Base-by-base conservation (phyloP, 2,113 vertebrate species). In the Paradoxurus hermaphroditus region DNA sequence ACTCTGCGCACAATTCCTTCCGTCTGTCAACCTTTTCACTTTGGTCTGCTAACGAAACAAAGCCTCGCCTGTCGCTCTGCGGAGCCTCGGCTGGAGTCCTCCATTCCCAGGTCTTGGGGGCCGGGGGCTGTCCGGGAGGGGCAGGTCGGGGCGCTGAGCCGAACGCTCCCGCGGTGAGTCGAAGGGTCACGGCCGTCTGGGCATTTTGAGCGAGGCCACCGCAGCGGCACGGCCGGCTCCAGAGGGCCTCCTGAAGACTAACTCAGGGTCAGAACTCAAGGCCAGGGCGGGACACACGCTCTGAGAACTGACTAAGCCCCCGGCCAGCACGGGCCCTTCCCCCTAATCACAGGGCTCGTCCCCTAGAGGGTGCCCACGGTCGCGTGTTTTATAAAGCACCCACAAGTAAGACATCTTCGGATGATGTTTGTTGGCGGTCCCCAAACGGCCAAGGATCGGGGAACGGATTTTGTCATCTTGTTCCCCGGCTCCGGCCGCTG, bases 391-490 rank as follows among this genome's bases (percentile, higher is more conserved):
- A 15, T 49, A 8, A 56, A 34, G 11, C 3, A 6, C n/a, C 44
- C 39, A 59, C n/a, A 53, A 41, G 12, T 29, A n/a, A 49, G 68
- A 49, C 14, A 12, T 21, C 46, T 84, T 59, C 10, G n/a, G 6
- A 34, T 29, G 23, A 2, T 18, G 70, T 51, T 19, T 29, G 8
- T 1, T 29, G 79, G 34, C 25, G 25, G 9, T 73, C 13, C 14
- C 15, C 12, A 59, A 16, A 49, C 11, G 36, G 34, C 56, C 9
- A 10, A 14, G 13, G 46, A 12, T 27, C 44, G 5, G 65, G 59
- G 82, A 34, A 3, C 12, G 4, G 59, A 31, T 5, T 3, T 0
- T 7, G n/a, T 6, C 0, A 7, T 0, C 14, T 7, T 2, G 0
- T 44, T 3, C 21, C 4, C 36, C 0, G 14, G 34, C 46, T 44